Evolutionary conservation across 2,888 invertebrate species (phyloP).

Genomic region (Seira ritae): DNA sequence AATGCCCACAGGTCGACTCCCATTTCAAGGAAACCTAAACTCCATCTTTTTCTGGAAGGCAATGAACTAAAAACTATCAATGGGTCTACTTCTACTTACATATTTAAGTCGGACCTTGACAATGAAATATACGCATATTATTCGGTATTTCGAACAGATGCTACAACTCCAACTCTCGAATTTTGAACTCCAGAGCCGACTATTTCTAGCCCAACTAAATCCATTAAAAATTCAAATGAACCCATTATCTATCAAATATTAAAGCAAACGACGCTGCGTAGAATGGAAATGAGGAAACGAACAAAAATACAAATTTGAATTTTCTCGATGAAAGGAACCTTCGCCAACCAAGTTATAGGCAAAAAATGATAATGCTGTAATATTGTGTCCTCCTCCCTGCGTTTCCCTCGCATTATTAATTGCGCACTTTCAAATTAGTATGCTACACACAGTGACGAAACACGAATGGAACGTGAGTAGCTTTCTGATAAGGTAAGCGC

Average conservation of each 20-base stretch:
- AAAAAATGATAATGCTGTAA: not conserved
- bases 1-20: too few relatives aligned
- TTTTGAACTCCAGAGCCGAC: not conserved
- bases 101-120: not conserved
- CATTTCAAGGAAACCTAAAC: too few relatives aligned
- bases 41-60: too few relatives aligned
- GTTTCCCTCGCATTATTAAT: constrained; percentile 44
- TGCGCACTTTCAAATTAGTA: constrained; percentile 49
- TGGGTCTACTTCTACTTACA: too few relatives aligned
- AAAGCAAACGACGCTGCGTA: not conserved
- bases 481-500: constrained; percentile 22
- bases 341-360: not conserved
- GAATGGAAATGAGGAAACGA: not conserved
- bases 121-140: too few relatives aligned
- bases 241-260: constrained; percentile 37
- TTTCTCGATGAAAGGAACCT: not conserved
- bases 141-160: not conserved
- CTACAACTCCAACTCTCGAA: not conserved
- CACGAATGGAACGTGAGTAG: constrained; percentile 53
- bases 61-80: too few relatives aligned
- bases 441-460: constrained; percentile 41
- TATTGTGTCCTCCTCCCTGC: not conserved
- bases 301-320: not conserved
- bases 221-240: constrained; percentile 31
- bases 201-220: not conserved